Conservation (phyloP, 1,140 invertebrate genomes). For the Paraescarpia echinospica region DNA sequence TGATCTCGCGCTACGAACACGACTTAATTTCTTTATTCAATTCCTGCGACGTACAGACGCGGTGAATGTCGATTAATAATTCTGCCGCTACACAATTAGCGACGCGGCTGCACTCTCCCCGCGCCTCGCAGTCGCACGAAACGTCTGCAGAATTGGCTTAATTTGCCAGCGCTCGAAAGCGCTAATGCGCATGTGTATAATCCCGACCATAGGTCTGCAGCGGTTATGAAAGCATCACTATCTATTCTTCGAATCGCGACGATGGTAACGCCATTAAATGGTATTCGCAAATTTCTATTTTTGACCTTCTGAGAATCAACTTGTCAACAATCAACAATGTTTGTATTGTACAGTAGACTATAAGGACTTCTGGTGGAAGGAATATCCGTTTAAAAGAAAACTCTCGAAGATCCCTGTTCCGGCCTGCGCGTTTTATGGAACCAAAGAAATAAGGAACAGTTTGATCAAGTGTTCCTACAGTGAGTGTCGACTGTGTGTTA, state of each 20-base stretch:
- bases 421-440: too few species aligned
- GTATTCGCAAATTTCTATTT: not conserved
- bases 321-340: not conserved
- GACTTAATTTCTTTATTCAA: slow-evolving; percentile 2
- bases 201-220: not conserved
- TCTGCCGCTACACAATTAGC: not conserved
- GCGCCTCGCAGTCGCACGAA: not conserved
- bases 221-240: not conserved
- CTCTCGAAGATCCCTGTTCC: too few species aligned
- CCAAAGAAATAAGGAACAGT: too few species aligned
- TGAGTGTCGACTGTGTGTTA: too few species aligned
- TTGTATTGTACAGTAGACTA: too few species aligned
- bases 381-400: too few species aligned
- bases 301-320: not conserved
- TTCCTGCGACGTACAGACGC: not conserved
- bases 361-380: too few species aligned
- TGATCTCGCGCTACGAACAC: not conserved
- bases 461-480: too few species aligned
- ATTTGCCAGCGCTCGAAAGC: not conserved
- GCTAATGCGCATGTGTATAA: not conserved
- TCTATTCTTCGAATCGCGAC: not conserved
- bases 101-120: not conserved
- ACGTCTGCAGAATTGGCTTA: slow-evolving; percentile 4
- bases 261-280: not conserved
- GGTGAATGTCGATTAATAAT: not conserved